Evolutionary conservation across 2,797 vertebrate species (phyloP).

Genomic region (Remorina albescens): DNA sequence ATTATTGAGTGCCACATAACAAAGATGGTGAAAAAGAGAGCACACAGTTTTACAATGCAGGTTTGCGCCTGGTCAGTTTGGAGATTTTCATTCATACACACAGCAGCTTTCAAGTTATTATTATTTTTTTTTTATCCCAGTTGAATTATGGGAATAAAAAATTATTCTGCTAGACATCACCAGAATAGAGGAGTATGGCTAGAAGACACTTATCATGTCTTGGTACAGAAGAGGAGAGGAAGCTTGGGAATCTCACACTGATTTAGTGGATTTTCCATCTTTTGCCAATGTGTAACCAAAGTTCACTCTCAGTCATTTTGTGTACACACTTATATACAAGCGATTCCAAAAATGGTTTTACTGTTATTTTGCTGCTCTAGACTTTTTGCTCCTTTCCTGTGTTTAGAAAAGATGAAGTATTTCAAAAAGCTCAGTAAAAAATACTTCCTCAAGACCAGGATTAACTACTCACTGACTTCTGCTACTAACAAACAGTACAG

Average conservation of each 20-base stretch:
- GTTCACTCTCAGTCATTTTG: slow-evolving; percentile 41
- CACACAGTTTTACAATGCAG: slow-evolving; percentile 11
- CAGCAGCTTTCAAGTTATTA: slow-evolving; percentile 41
- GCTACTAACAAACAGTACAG: not conserved
- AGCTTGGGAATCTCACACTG: slow-evolving; percentile 49
- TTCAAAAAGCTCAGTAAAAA: not conserved
- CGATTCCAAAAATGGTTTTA: slow-evolving; percentile 25
- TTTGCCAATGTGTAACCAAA: slow-evolving; percentile 32
- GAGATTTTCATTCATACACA: slow-evolving; percentile 40
- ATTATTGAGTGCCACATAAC: not conserved
- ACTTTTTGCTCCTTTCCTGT: slow-evolving; percentile 5
- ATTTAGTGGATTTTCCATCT: slow-evolving; percentile 67
- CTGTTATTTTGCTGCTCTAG: slow-evolving; percentile 14
- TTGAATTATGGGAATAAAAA: slow-evolving; percentile 65
- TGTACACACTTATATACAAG: slow-evolving; percentile 33
- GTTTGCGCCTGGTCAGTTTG: slow-evolving; percentile 21
- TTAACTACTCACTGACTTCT: not conserved
- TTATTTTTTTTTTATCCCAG: slow-evolving; percentile 30
- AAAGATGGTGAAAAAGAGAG: slow-evolving; percentile 18
- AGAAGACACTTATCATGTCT: slow-evolving; percentile 48
- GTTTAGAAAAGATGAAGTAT: not conserved
- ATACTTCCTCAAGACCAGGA: not conserved
- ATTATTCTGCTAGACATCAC: slow-evolving; percentile 70
- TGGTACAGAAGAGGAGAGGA: slow-evolving; percentile 37
- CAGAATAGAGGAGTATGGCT: slow-evolving; percentile 53